These are phyloP conservation scores for Sebastes vulpes DNA, from an alignment of 2,797 vertebrate genomes.

Conservation along the genomic window DNA sequence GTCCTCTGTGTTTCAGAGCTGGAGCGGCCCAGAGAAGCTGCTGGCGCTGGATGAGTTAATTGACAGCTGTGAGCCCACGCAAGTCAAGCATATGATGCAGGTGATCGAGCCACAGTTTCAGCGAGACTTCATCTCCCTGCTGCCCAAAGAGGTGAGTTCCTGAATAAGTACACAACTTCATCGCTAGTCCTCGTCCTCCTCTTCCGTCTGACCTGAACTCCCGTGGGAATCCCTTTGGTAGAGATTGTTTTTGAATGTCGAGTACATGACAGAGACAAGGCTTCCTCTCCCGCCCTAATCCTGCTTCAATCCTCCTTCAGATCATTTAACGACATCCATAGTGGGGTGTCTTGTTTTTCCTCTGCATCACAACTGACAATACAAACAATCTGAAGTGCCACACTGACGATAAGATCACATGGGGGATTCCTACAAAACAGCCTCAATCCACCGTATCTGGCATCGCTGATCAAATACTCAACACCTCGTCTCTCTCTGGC, in stretches of 20 bases:
- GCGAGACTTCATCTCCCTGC: slow-evolving; percentile 99
- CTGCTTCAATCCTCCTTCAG: slow-evolving; percentile 8
- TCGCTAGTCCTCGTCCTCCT: not conserved
- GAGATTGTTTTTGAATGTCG: slow-evolving; percentile 5
- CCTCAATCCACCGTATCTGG: slow-evolving; percentile 38
- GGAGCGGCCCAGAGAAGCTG: slow-evolving; percentile 98
- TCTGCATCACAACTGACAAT: slow-evolving; percentile 49
- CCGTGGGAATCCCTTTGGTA: not conserved
- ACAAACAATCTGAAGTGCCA: slow-evolving; percentile 56
- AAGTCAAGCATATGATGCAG: slow-evolving; percentile 99
- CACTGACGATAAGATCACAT: slow-evolving; percentile 55
- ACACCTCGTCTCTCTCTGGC: slow-evolving; percentile 38
- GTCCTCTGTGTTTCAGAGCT: slow-evolving; percentile 90
- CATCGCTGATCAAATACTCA: slow-evolving; percentile 54
- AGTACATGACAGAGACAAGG: not conserved
- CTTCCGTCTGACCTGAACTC: slow-evolving; percentile 5
- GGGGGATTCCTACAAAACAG: slow-evolving; percentile 41
- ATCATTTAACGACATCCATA: slow-evolving; percentile 28
- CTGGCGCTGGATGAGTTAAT: slow-evolving; percentile 99
- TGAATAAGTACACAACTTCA: not conserved
- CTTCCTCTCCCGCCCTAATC: slow-evolving; percentile 17
- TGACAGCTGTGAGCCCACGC: slow-evolving; percentile 98
- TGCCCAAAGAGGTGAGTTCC: slow-evolving; percentile 97
- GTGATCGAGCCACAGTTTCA: slow-evolving; percentile 99
- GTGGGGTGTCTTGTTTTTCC: slow-evolving; percentile 30